Evolutionary conservation across 1,140 invertebrate species (phyloP), one percentile per base, ranked within the genome.

Genomic region (Drosophila arawakana): DNA sequence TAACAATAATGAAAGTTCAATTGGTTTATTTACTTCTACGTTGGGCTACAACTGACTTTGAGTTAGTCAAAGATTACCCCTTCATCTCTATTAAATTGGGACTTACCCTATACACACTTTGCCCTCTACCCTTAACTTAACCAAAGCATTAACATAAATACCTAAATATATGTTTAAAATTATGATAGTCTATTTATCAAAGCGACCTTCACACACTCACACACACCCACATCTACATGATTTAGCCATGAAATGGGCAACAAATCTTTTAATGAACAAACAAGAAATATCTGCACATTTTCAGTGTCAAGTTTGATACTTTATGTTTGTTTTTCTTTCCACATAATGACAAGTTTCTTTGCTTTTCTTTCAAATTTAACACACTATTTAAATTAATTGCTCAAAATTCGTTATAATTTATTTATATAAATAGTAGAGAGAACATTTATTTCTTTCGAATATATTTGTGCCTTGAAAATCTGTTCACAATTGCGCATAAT

Each of bases 221-320:
- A 43, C 43, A 44, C 8, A 25, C 41, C 7, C 37, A 15, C 21
- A 30, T 30, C 25, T 78, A 39, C 72, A 61, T 52, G 21, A 83
- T 59, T 79, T 37, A 50, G 60, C 81, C 69, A 75, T 70, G 73
- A 73, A 67, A 61, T 54, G 46, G 47, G 50, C 47, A 60, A 52
- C 54, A 81, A 84, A 83, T 84, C 73, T 80, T 49, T 84, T 80
- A 77, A 83, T 83, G 77, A 69, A 50, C 81, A 62, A 80, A 72
- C 65, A 79, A 63, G 68, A 69, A 69, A 78, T 54, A 61, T 66
- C 66, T 62, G 18, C 30, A 59, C 52, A 78, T 75, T 85, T 83
- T 85, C 81, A 86, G 63, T 85, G 81, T 85, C 81, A 85, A 81
- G 71, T 76, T 86, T 68, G 52, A 54, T 86, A 73, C 67, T 86